phyloP scores from a whole-genome alignment of 2,888 invertebrate genomes.

The Macrosiphum euphorbiae region DNA sequence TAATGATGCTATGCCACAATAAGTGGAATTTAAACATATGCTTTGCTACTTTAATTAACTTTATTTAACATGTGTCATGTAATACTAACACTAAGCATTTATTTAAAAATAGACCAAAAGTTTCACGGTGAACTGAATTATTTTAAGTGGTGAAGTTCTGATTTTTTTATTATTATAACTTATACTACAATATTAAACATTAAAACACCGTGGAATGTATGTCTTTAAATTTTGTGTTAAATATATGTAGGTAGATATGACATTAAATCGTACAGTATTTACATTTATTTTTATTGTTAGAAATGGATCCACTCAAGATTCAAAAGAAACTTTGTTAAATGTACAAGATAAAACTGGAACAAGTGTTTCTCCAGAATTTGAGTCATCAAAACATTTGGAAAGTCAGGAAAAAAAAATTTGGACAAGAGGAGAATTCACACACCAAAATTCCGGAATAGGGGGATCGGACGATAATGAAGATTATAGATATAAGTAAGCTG shows the following conservation, averaged over 20 bases:
- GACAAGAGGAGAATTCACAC: slow-evolving; percentile 83
- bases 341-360: background rate
- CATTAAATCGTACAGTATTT: slow-evolving; percentile 1
- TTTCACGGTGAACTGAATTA: slow-evolving; percentile 48
- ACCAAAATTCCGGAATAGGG: slow-evolving; percentile 80
- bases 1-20: background rate
- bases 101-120: slow-evolving; percentile 33
- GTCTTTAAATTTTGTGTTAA: slow-evolving; percentile 8
- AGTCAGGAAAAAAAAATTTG: slow-evolving; percentile 74
- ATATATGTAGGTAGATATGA: background rate
- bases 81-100: slow-evolving; percentile 27
- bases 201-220: slow-evolving; percentile 39
- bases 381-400: slow-evolving; percentile 65
- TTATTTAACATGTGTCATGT: background rate
- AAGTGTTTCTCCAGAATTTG: background rate
- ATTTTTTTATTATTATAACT: slow-evolving; percentile 25
- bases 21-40: background rate
- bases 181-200: slow-evolving; percentile 1
- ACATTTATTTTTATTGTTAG: slow-evolving; percentile 45
- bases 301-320: slow-evolving; percentile 58
- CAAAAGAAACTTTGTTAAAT: slow-evolving; percentile 33
- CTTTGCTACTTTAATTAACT: slow-evolving; percentile 13
- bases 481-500: slow-evolving; percentile 46
- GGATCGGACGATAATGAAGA: slow-evolving; percentile 72
- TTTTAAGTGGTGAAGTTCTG: slow-evolving; percentile 5